phyloP scores from a whole-genome alignment of 2,113 vertebrate genomes.

The Myiozetetes cayanensis region DNA sequence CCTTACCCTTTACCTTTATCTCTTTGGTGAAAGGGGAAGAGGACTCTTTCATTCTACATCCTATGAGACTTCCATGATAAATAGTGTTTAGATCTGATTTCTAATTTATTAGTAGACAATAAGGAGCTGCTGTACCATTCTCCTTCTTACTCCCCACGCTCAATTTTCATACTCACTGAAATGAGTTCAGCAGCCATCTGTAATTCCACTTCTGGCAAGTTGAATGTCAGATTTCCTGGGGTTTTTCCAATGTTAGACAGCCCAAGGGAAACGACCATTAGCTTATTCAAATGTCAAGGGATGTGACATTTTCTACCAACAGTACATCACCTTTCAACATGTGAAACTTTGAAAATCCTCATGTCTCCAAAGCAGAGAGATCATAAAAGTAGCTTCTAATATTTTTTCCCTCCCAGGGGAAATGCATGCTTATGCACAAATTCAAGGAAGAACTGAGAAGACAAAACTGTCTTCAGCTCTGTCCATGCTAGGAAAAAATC shows the following conservation, averaged over 20 bases:
- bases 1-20: not conserved
- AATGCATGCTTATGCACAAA: not conserved
- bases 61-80: slow-evolving; percentile 14
- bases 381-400: not conserved
- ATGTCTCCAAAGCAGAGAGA: slow-evolving; percentile 27
- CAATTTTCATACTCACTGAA: slow-evolving; percentile 26
- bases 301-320: slow-evolving; percentile 18
- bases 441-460: not conserved
- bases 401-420: not conserved
- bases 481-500: not conserved
- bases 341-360: slow-evolving; percentile 27
- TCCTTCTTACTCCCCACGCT: not conserved
- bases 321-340: slow-evolving; percentile 47
- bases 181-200: slow-evolving; percentile 49
- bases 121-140: not conserved
- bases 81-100: slow-evolving; percentile 26
- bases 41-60: not conserved
- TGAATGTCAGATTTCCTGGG: slow-evolving; percentile 63
- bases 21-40: not conserved
- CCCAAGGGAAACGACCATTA: slow-evolving; percentile 28
- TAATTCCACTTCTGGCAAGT: slow-evolving; percentile 9
- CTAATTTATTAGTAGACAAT: not conserved
- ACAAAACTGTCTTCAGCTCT: not conserved
- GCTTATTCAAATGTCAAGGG: slow-evolving; percentile 24
- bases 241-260: slow-evolving; percentile 16